Percentiles rank a stretch among this genome's conserved stretches.
Conservation (phyloP, 2,888 invertebrate species). For the Hydrotaea cyrtoneurina region DNA sequence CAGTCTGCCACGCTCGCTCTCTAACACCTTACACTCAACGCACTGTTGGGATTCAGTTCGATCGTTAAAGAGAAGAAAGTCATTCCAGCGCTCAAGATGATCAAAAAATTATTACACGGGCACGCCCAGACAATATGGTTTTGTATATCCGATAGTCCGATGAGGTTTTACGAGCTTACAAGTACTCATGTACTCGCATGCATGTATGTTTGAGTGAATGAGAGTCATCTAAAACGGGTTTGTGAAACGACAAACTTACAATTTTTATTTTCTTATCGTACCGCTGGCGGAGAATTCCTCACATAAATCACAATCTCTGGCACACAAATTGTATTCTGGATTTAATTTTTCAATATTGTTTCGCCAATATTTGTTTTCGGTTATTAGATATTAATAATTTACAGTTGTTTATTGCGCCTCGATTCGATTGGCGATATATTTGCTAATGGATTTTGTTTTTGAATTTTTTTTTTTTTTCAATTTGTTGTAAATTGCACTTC, state of each 20-base stretch:
- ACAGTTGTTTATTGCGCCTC: not conserved
- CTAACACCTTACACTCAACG: not conserved
- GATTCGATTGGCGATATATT: not conserved
- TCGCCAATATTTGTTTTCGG: not conserved
- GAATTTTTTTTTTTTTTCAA: not conserved
- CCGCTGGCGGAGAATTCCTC: not conserved
- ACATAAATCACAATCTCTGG: not conserved
- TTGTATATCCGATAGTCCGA: too few relatives aligned
- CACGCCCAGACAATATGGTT: not conserved
- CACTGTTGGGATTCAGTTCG: not conserved
- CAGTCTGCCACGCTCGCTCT: not conserved
- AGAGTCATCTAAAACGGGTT: not conserved
- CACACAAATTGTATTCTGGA: not conserved
- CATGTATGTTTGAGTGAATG: not conserved
- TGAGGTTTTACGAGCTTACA: not conserved
- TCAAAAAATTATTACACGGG: not conserved
- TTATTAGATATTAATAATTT: conserved; percentile 5
- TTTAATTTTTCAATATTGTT: not conserved
- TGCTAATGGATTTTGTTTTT: not conserved
- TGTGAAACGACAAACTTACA: not conserved
- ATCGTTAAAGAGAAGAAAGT: not conserved
- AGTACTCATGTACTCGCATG: not conserved
- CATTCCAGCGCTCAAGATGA: too few relatives aligned
- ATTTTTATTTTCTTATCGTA: not conserved
- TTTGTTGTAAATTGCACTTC: conserved; percentile 11